Evolutionary conservation across 2,113 vertebrate genomes (phyloP), one percentile per base, ranked within the genome.

Genomic region (Pedetes capensis): DNA sequence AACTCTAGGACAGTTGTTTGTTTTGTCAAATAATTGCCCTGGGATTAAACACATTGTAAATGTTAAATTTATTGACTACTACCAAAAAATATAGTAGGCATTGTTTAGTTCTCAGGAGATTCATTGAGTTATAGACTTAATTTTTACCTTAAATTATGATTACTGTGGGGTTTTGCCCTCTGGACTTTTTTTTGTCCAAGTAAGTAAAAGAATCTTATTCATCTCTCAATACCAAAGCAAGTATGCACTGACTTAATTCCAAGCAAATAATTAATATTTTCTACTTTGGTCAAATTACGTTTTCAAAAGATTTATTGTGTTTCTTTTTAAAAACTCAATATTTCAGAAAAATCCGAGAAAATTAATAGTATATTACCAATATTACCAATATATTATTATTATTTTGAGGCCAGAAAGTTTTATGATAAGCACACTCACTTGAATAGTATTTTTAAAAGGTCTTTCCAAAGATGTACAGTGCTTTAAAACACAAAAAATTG

Each of bases 301-400:
- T 92, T 92, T 75, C 12, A 5, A 82, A 87, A 81, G 11, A 81
- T 34, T n/a, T 76, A 57, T 61, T 44, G 25, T 75, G 39, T 42
- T 74, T 75, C 23, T 72, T n/a, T n/a, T n/a, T n/a, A n/a, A n/a
- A n/a, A n/a, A n/a, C n/a, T n/a, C n/a, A n/a, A n/a, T n/a, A n/a
- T 64, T 5, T 5, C 44, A 75, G 68, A 69, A 63, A 84, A 51
- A 75, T 49, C 42, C 42, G 75, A 79, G 57, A 87, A 87, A 75
- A 75, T 74, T 87, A 95, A 27, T 42, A 81, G 57, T 16, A 89
- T n/a, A n/a, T n/a, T n/a, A n/a, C n/a, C n/a, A n/a, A n/a, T n/a
- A n/a, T n/a, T n/a, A n/a, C n/a, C n/a, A n/a, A n/a, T n/a, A n/a
- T n/a, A n/a, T n/a, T n/a, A n/a, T n/a, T n/a, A n/a, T n/a, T n/a